Evolutionary conservation across 2,113 vertebrate species (phyloP), one percentile per base, ranked within the genome.

Genomic region (Bos indicus): DNA sequence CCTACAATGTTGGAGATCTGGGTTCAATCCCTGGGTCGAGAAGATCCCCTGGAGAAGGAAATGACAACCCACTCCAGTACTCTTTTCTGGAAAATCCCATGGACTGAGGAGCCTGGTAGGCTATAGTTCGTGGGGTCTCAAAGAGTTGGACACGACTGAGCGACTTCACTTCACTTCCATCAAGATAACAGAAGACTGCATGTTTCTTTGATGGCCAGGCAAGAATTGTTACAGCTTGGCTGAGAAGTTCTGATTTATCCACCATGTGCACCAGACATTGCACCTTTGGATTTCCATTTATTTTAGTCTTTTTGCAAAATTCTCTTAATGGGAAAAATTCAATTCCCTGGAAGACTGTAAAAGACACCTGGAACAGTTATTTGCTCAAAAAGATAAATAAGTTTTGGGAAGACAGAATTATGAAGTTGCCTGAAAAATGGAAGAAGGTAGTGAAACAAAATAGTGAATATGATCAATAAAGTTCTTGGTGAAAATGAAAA

Each of bases 11-110:
- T 30, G 60, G 60, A 62, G 60, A 33, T 33, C 6, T 62, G 60
- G 28, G 28, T 62, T 62, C 2, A 1, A 62, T 62, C 14, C 60
- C 14, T 62, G 28, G 13, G 60, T 62, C 0, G 1, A 28, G 14
- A 62, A 33, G 60, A 62, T 62, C 60, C 28, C 60, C 60, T 62
- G 60, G 60, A 33, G 28, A 33, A 62, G 28, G 60, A 33, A 60
- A 30, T 60, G 26, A 28, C 12, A 30, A 30, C 59, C 26, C 59
- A 14, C 59, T 30, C 26, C 12, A 60, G 5, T 14, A 30, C 59
- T 60, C 26, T 60, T 60, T 2, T 0, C 26, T 60, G 59, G 26
- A 30, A 60, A 60, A 60, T 30, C 5, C 59, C 59, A 30, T 14
- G 5, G 12, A 30, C 59, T 0, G 2, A 60, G 59, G 12, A 60